Evolutionary conservation across 2,113 vertebrate species (phyloP).

Genomic region (Lutjanus erythropterus): DNA sequence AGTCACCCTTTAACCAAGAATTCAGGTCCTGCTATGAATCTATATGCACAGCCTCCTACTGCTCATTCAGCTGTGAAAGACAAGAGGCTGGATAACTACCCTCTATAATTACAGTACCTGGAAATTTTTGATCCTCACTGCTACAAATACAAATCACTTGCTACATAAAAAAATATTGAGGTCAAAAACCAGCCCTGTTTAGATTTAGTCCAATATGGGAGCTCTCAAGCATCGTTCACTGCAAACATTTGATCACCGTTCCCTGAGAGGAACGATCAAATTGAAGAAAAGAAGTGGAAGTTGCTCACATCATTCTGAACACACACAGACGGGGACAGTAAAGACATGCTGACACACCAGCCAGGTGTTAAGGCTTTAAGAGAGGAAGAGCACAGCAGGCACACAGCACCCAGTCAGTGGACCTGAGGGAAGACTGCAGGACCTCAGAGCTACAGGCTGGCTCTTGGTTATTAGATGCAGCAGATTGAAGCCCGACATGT

Average conservation of each 20-base stretch:
- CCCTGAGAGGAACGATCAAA: neutral
- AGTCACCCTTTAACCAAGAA: no score
- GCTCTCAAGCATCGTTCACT: neutral
- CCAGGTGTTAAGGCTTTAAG: slow-evolving; percentile 79
- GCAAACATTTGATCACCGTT: neutral
- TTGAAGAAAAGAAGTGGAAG: slow-evolving; percentile 5
- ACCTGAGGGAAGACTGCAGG: slow-evolving; percentile 99
- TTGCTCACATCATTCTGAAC: slow-evolving; percentile 7
- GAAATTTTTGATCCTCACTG: neutral
- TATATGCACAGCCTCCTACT: neutral
- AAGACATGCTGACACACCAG: slow-evolving; percentile 84
- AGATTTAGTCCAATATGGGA: slow-evolving; percentile 1
- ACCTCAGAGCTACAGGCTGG: slow-evolving; percentile 95
- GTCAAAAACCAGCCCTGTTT: neutral
- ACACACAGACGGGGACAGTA: slow-evolving; percentile 47
- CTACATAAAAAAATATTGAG: neutral
- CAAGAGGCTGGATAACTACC: neutral
- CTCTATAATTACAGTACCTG: neutral
- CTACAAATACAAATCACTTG: neutral
- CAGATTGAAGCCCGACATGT: slow-evolving; percentile 99
- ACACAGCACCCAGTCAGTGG: slow-evolving; percentile 89
- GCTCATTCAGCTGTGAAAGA: neutral
- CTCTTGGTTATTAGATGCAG: slow-evolving; percentile 99
- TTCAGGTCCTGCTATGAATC: no score
- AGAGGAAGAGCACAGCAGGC: slow-evolving; percentile 82